These are phyloP conservation scores for Pangasius djambal DNA, from an alignment of 2,797 vertebrate genomes.

Conservation along the genomic window DNA sequence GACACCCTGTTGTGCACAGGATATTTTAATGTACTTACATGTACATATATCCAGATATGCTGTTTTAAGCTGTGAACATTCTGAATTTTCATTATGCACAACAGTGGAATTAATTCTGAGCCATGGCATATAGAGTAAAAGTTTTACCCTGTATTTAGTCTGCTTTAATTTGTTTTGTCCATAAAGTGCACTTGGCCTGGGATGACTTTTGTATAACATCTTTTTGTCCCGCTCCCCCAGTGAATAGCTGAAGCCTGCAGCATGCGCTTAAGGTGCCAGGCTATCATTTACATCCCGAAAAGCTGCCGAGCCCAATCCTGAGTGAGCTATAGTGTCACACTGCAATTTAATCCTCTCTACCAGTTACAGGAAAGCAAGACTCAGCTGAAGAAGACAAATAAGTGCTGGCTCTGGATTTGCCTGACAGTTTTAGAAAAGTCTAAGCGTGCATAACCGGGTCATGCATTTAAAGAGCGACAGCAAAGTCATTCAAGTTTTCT, in stretches of 20 bases:
- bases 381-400: conserved; percentile 50
- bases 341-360: conserved; percentile 58
- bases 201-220: conserved; percentile 3
- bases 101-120: background rate
- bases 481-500: conserved; percentile 3
- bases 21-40: background rate
- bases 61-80: background rate
- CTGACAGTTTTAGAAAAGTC: conserved; percentile 20
- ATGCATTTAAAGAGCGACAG: conserved; percentile 11
- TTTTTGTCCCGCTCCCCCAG: background rate
- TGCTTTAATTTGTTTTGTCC: background rate
- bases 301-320: conserved; percentile 61
- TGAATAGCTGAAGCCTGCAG: conserved; percentile 29
- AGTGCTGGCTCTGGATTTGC: conserved; percentile 29
- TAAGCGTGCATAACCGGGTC: conserved; percentile 5
- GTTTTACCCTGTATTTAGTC: background rate
- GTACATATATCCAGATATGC: background rate
- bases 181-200: background rate
- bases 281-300: conserved; percentile 62
- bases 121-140: background rate
- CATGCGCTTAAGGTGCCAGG: conserved; percentile 61
- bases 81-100: background rate
- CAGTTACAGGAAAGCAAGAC: conserved; percentile 41
- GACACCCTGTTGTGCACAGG: background rate
- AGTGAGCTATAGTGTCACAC: conserved; percentile 57